A percentile compares a stretch with the other conserved stretches of the same genome.
Evolutionary conservation across 1,140 invertebrate genomes (phyloP).

Genomic region (Heterodera schachtii): DNA sequence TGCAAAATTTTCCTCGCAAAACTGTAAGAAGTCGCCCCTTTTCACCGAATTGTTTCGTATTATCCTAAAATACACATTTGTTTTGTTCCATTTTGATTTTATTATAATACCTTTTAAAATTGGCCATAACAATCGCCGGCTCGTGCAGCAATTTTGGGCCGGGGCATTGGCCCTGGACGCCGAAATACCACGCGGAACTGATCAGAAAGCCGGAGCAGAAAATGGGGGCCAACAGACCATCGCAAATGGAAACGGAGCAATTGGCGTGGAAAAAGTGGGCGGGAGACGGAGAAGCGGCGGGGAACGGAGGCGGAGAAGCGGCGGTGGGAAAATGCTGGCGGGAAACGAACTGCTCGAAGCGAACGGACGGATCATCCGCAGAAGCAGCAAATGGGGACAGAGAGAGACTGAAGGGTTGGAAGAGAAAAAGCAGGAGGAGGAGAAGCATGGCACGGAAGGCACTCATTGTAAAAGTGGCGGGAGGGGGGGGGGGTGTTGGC

Average conservation of each 20-base stretch:
- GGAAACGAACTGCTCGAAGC: slow-evolving; percentile 15
- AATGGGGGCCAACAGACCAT: slow-evolving; percentile 36
- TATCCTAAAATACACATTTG: slow-evolving; percentile 14
- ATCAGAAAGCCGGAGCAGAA: slow-evolving; percentile 42
- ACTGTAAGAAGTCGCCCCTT: slow-evolving; percentile 37
- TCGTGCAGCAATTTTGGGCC: slow-evolving; percentile 34
- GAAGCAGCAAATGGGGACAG: not conserved
- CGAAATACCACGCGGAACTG: slow-evolving; percentile 42
- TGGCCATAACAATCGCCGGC: slow-evolving; percentile 33
- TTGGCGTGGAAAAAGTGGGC: slow-evolving; percentile 28
- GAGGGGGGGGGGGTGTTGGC: too few species aligned
- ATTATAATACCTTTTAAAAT: slow-evolving; percentile 38
- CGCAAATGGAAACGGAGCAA: slow-evolving; percentile 43
- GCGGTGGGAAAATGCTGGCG: slow-evolving; percentile 1
- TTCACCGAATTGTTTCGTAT: slow-evolving; percentile 12
- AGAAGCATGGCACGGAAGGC: not conserved
- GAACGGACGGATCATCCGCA: not conserved
- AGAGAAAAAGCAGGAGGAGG: too few species aligned
- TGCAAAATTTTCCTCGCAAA: slow-evolving; percentile 44
- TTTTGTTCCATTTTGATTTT: not conserved
- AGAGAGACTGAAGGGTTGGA: not conserved
- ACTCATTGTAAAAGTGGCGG: too few species aligned
- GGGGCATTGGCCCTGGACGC: slow-evolving; percentile 43
- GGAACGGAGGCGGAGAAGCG: not conserved
- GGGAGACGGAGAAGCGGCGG: not conserved